A percentile compares a stretch with the other conserved stretches of the same genome.
These are phyloP conservation scores for Argyra leucocephala DNA, from an alignment of 2,888 invertebrate species.

Conservation along the genomic window DNA sequence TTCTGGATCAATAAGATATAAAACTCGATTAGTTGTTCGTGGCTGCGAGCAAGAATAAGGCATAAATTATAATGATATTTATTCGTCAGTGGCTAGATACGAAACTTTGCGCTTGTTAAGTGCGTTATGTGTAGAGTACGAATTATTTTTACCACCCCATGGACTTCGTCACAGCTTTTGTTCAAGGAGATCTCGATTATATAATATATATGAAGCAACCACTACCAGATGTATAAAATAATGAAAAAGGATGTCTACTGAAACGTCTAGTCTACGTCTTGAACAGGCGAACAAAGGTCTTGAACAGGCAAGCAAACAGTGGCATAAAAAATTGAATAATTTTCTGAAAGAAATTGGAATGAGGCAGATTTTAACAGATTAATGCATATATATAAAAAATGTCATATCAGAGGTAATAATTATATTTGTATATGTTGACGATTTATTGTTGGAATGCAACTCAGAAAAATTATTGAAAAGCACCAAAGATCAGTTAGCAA, in stretches of 20 bases:
- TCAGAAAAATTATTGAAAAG: not conserved
- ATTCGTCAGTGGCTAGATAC: slow-evolving; percentile 15
- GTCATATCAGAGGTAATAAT: not conserved
- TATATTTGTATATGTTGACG: not conserved
- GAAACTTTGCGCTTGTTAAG: slow-evolving; percentile 16
- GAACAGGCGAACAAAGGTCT: slow-evolving; percentile 18
- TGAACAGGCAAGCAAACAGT: not conserved
- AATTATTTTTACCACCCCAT: slow-evolving; percentile 13
- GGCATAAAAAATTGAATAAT: not conserved
- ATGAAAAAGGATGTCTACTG: slow-evolving; percentile 11
- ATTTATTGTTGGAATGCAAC: not conserved
- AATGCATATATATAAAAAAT: not conserved
- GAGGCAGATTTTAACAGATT: not conserved
- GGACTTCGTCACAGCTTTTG: slow-evolving; percentile 5
- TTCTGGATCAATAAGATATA: slow-evolving; percentile 14
- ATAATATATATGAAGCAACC: slow-evolving; percentile 13
- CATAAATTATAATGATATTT: slow-evolving; percentile 15
- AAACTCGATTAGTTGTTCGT: slow-evolving; percentile 16
- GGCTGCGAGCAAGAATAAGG: slow-evolving; percentile 18
- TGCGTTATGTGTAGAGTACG: slow-evolving; percentile 13
- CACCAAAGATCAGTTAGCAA: not conserved
- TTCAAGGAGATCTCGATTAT: slow-evolving; percentile 16
- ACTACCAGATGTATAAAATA: not conserved
- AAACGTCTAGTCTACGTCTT: slow-evolving; percentile 12
- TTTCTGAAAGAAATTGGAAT: not conserved